A percentile compares a stretch with the other conserved stretches of the same genome.
Evolutionary conservation across 2,113 vertebrate genomes (phyloP).

Genomic region (Solenodon paradoxus): DNA sequence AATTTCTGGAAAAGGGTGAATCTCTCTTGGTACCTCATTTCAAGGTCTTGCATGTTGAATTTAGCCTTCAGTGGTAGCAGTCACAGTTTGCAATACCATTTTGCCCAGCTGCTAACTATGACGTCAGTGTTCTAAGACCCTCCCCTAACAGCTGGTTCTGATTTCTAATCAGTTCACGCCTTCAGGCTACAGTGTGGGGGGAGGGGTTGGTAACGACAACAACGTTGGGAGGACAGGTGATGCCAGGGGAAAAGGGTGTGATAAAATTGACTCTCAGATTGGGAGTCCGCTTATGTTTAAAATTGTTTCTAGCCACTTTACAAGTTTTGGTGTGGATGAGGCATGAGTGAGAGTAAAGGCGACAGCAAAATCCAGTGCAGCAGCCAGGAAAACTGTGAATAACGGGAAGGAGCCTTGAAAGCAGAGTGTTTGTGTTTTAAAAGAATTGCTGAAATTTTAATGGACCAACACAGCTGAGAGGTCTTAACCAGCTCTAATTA

Average conservation of each 20-base stretch:
- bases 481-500: background rate
- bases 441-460: constrained; percentile 15
- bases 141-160: background rate
- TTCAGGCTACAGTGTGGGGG: background rate
- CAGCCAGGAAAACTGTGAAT: background rate
- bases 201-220: background rate
- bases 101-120: background rate
- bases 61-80: background rate
- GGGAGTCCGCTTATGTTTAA: background rate
- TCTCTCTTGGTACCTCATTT: background rate
- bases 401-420: constrained; percentile 30
- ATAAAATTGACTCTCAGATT: background rate
- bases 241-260: background rate
- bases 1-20: background rate
- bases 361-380: background rate
- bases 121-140: background rate
- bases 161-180: background rate
- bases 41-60: background rate
- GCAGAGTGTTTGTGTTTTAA: background rate
- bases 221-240: background rate
- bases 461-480: background rate
- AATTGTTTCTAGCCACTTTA: background rate
- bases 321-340: background rate
- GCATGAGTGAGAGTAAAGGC: background rate
- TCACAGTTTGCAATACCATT: background rate